Evolutionary conservation across 2,888 invertebrate species (phyloP), one percentile per base, ranked within the genome.

Genomic region (Drosophila nigricruria): DNA sequence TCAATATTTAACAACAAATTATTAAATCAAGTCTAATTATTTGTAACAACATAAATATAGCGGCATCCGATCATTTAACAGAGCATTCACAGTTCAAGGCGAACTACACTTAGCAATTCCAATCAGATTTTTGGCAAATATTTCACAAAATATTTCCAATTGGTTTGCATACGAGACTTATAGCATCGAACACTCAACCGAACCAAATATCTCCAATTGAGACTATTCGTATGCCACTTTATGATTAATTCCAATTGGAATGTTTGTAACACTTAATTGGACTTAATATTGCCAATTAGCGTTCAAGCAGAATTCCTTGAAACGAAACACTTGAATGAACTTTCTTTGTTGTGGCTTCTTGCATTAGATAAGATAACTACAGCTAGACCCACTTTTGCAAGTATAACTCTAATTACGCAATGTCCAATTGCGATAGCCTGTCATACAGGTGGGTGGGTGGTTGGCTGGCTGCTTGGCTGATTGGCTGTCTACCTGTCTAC

Each of bases 291-390:
- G 3, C n/a, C 45, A 27, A 47, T 47, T 27, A 47, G 47, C 27
- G 16, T 25, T 25, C 16, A 25, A 45, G 45, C 25, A 4, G 5
- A 47, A 5, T 27, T n/a, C 1, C 47, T 47, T n/a, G 2, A 34
- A 20, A 20, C 16, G 32, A 34, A 34, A 23, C 34, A 50, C 50
- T 50, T 50, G 20, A 50, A 3, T 5, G 14, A 12, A 10, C 18
- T 40, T 6, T 27, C 38, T 18, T 12, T 36, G 8, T 0, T 36
- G 53, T 52, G 18, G 27, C 59, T 30, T 25, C 25, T 20, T n/a
- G 36, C n/a, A 27, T n/a, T 40, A 27, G 36, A 73, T 59, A 56
- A 73, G 58, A 54, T 65, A 52, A 1, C 34, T 30, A 38, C 52
- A 10, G 9, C 4, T 30, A 72, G 53, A 57, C 57, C 40, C 52